Percentiles rank a stretch among this genome's conserved stretches.
phyloP scores from a whole-genome alignment of 2,113 vertebrate species.

The Baryphthengus martii region DNA sequence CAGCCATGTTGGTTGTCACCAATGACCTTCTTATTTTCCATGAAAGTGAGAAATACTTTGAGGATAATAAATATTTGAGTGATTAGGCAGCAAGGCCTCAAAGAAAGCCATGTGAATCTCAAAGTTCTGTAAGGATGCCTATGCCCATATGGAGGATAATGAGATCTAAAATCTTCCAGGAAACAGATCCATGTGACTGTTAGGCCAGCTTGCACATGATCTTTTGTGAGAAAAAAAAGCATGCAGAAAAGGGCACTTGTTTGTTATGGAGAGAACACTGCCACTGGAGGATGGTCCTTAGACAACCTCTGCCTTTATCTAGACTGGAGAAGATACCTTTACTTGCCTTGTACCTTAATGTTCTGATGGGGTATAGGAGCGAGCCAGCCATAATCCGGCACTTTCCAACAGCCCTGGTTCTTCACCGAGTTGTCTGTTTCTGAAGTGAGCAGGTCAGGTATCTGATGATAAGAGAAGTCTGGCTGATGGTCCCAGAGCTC shows the following conservation, averaged over 20 bases:
- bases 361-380: not conserved
- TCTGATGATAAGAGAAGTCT: not conserved
- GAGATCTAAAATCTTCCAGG: not conserved
- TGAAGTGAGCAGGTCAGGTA: not conserved
- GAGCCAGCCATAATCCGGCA: not conserved
- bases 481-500: not conserved
- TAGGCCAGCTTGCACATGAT: not conserved
- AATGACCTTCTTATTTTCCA: not conserved
- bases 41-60: not conserved
- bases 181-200: not conserved
- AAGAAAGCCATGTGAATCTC: not conserved
- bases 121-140: not conserved
- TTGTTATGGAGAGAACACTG: not conserved
- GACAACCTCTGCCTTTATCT: not conserved
- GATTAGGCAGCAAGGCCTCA: not conserved
- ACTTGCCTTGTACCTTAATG: not conserved
- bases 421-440: not conserved
- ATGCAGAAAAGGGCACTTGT: not conserved
- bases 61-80: not conserved
- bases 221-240: not conserved
- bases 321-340: not conserved
- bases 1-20: not conserved
- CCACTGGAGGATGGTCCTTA: not conserved
- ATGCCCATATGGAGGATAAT: not conserved
- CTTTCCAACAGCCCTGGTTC: not conserved